A percentile compares a stretch with the other conserved stretches of the same genome.
Conservation (phyloP, 2,888 invertebrate species). For the Carcina quercana region DNA sequence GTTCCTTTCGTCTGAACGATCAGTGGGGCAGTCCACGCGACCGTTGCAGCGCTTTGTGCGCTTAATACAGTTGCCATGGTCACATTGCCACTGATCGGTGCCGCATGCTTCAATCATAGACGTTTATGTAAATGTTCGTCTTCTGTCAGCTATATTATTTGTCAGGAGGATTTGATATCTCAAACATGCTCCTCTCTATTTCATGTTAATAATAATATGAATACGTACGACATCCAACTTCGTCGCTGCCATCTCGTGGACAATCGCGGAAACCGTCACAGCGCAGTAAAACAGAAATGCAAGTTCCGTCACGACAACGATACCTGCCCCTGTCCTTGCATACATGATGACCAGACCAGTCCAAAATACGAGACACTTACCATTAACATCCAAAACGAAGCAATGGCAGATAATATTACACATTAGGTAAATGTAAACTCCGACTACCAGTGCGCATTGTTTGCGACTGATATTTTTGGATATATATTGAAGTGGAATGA, state of each 20-base stretch:
- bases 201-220: too few species aligned
- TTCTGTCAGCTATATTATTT: too few species aligned
- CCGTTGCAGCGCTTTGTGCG: slow-evolving; percentile 77
- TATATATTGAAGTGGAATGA: too few species aligned
- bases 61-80: slow-evolving; percentile 79
- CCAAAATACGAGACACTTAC: slow-evolving; percentile 46
- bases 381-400: slow-evolving; percentile 29
- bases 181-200: too few species aligned
- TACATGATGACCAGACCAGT: slow-evolving; percentile 51
- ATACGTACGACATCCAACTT: slow-evolving; percentile 77
- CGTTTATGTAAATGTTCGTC: too few species aligned
- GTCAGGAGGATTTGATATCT: too few species aligned
- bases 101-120: slow-evolving; percentile 82
- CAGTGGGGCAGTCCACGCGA: slow-evolving; percentile 79
- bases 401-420: slow-evolving; percentile 29
- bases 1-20: slow-evolving; percentile 82
- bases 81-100: slow-evolving; percentile 82
- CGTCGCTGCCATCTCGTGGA: slow-evolving; percentile 77
- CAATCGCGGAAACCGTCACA: slow-evolving; percentile 87
- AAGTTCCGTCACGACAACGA: slow-evolving; percentile 83
- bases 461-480: too few species aligned
- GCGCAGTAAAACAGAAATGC: slow-evolving; percentile 78
- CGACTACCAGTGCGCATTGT: too few species aligned
- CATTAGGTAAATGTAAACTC: slow-evolving; percentile 2
- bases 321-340: slow-evolving; percentile 74